These are phyloP conservation scores for Beaufortia kweichowensis DNA, from an alignment of 2,113 vertebrate species.

Conservation along the genomic window DNA sequence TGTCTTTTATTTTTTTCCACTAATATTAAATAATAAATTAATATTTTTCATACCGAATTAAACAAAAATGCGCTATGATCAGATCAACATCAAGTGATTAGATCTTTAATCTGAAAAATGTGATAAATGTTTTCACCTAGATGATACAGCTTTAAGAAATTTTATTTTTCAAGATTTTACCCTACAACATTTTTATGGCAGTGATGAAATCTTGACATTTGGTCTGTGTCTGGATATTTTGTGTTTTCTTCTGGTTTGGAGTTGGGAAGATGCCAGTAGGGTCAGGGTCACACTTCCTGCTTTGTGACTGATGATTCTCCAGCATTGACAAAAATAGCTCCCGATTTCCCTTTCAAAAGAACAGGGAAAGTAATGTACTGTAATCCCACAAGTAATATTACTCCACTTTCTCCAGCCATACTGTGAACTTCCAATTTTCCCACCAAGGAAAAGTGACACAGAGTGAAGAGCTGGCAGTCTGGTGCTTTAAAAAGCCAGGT, in stretches of 20 bases:
- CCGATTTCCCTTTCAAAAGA: background rate
- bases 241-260: conserved; percentile 3
- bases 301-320: conserved; percentile 15
- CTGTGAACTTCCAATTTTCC: conserved; percentile 14
- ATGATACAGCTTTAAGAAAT: no score
- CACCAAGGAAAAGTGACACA: background rate
- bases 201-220: background rate
- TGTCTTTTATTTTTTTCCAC: no score
- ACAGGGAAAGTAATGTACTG: background rate
- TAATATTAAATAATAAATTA: no score
- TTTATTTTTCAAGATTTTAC: background rate
- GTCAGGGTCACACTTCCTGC: conserved; percentile 47
- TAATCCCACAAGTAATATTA: background rate
- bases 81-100: no score
- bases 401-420: background rate
- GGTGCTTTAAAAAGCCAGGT: conserved; percentile 22
- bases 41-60: no score
- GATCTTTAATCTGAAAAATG: no score
- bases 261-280: background rate
- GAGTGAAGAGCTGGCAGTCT: conserved; percentile 6
- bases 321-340: conserved; percentile 28
- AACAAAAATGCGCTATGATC: no score
- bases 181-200: background rate
- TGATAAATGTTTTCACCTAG: no score
- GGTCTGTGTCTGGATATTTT: background rate